Evolutionary conservation across 2,113 vertebrate genomes (phyloP), one percentile per base, ranked within the genome.

Genomic region (Ifrita kowaldi): DNA sequence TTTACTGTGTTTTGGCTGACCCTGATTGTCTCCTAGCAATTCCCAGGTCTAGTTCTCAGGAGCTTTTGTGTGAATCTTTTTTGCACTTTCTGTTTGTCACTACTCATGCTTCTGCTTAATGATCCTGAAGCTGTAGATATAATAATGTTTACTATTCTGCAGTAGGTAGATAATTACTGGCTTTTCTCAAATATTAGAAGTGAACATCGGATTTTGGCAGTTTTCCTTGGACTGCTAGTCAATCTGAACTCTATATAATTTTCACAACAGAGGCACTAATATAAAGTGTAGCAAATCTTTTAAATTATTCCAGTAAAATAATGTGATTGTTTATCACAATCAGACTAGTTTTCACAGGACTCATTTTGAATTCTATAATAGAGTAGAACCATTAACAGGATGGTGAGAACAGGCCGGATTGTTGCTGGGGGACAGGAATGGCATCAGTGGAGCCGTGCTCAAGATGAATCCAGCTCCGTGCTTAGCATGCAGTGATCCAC

Each of bases 121-220:
- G 75, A 94, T 90, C 53, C 64, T 90, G 47, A 91, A 91, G 79
- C 55, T 87, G 44, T 65, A 83, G 85, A 64, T 33, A 15, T 47
- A 77, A 70, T 90, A 91, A 42, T 74, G 65, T 91, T 78, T 42
- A 77, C 74, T 95, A 10, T 75, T 93, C 57, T 93, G 70, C 83
- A 70, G 46, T 56, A 76, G 16, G 17, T 67, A 75, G 71, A 67
- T 77, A 91, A 71, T 83, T 74, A 87, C 56, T 73, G 78, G 4
- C 60, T 90, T 84, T 85, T 84, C 82, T 92, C 20, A 32, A 73
- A 84, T 85, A 71, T 83, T 42, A 91, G 62, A 78, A 75, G 41
- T 42, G 82, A 76, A 62, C 76, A 53, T 78, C 82, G 87, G 67
- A 23, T 85, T 97, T 85, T 89, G 80, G 84, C 84, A 95, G 56